phyloP scores from a whole-genome alignment of 1,140 invertebrate genomes.

The Cherax quadricarinatus region DNA sequence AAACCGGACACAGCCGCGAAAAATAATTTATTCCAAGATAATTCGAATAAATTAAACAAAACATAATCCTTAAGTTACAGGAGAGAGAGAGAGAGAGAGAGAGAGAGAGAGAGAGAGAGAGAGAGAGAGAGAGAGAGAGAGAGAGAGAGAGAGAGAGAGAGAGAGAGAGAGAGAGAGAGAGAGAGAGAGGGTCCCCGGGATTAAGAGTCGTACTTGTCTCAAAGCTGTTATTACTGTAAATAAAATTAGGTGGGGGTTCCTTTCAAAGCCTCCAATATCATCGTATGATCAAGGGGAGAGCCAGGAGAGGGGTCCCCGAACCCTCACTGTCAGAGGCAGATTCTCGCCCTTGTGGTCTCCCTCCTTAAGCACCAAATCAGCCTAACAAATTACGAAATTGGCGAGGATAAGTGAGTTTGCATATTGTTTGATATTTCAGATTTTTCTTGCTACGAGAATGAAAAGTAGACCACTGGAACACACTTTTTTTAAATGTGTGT shows the following conservation, averaged over 20 bases:
- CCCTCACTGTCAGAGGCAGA: neutral
- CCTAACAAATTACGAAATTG: conserved; percentile 44
- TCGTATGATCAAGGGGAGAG: conserved; percentile 47
- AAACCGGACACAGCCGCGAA: too few species aligned
- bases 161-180: conserved; percentile 52
- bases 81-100: conserved; percentile 11
- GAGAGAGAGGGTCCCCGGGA: conserved; percentile 1
- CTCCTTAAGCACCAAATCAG: neutral
- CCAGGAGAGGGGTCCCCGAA: neutral
- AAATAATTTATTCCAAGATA: too few species aligned
- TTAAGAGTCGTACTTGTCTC: conserved; percentile 57
- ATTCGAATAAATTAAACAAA: too few species aligned
- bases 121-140: too few species aligned
- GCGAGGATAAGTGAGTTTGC: conserved; percentile 27
- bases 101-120: conserved; percentile 57
- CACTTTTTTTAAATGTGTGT: neutral
- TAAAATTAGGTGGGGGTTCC: conserved; percentile 62
- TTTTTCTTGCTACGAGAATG: neutral
- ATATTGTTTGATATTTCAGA: conserved; percentile 32
- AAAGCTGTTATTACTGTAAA: conserved; percentile 64
- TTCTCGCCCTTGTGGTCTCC: conserved; percentile 5
- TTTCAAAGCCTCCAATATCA: conserved; percentile 61
- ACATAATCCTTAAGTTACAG: too few species aligned
- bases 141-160: conserved; percentile 24
- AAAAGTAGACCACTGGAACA: neutral